Conservation (phyloP, 2,888 invertebrate species). For the Plusia festucae region DNA sequence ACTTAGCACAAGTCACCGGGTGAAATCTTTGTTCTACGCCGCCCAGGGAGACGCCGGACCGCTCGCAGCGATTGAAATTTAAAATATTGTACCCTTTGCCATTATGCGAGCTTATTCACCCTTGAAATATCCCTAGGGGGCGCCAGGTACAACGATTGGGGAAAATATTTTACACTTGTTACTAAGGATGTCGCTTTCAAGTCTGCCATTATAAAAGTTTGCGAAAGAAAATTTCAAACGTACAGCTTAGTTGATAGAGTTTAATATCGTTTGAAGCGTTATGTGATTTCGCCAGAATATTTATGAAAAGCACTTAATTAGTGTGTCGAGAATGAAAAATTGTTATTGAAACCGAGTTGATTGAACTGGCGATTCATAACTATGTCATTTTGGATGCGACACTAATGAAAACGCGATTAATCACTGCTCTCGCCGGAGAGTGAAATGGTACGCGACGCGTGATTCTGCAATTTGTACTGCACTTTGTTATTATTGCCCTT, state of each 20-base stretch:
- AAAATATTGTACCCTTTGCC: conserved; percentile 90
- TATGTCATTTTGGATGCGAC: conserved; percentile 87
- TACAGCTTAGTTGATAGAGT: conserved; percentile 63
- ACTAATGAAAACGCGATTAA: conserved; percentile 86
- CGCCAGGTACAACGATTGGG: conserved; percentile 88
- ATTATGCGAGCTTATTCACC: conserved; percentile 90
- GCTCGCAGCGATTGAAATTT: conserved; percentile 90
- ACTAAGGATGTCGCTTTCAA: conserved; percentile 87
- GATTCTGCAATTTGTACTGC: conserved; percentile 75
- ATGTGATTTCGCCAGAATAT: conserved; percentile 72
- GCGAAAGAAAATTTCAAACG: conserved; percentile 64
- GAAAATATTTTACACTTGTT: conserved; percentile 90
- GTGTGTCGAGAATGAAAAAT: conserved; percentile 89
- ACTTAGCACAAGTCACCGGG: conserved; percentile 84
- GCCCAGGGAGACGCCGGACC: conserved; percentile 81
- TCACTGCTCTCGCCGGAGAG: conserved; percentile 73
- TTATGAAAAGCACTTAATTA: conserved; percentile 89
- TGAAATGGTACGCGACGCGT: conserved; percentile 73
- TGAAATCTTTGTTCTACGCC: conserved; percentile 85
- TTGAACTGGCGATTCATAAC: conserved; percentile 88
- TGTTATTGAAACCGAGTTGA: conserved; percentile 88
- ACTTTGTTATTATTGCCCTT: conserved; percentile 63
- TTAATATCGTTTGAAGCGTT: conserved; percentile 57
- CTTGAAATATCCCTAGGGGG: conserved; percentile 90
- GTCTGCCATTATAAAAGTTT: conserved; percentile 73